Conservation (phyloP, 1,140 invertebrate species). For the Brachionus manjavacas region DNA sequence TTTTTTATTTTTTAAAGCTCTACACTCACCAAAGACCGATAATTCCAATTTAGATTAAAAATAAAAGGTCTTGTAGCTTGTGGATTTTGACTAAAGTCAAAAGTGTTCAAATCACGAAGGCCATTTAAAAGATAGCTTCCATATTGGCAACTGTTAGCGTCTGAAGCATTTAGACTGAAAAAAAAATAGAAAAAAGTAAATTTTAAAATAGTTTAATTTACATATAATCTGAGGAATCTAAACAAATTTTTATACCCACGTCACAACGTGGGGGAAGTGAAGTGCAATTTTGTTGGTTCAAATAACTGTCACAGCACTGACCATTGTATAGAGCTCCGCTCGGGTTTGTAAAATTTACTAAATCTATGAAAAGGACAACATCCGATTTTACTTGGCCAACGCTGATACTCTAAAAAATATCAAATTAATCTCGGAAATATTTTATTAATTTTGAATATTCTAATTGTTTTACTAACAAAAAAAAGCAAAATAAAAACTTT, state of each 20-base stretch:
- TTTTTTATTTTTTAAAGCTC: not conserved
- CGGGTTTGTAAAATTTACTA: slow-evolving; percentile 29
- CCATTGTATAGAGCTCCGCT: slow-evolving; percentile 16
- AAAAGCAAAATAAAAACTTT: not conserved
- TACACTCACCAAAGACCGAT: not conserved
- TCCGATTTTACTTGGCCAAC: slow-evolving; percentile 1
- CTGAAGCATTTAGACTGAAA: not conserved
- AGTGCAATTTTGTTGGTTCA: not conserved
- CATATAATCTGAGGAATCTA: slow-evolving; percentile 17
- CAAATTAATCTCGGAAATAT: not conserved
- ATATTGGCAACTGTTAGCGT: not conserved
- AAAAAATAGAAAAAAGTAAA: not conserved
- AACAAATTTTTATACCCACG: slow-evolving; percentile 25
- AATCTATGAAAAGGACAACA: slow-evolving; percentile 24
- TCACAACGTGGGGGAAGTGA: not conserved
- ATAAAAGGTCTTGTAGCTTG: slow-evolving; percentile 24
- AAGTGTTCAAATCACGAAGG: slow-evolving; percentile 16
- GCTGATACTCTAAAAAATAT: not conserved
- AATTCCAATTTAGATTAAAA: slow-evolving; percentile 17
- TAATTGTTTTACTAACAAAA: not conserved
- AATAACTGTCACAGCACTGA: slow-evolving; percentile 27
- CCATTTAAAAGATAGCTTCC: slow-evolving; percentile 13
- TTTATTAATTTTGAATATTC: not conserved
- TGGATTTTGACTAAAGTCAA: slow-evolving; percentile 5
- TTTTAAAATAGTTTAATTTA: not conserved